Evolutionary conservation across 2,888 invertebrate genomes (phyloP).

Genomic region (Drosophila greeni): DNA sequence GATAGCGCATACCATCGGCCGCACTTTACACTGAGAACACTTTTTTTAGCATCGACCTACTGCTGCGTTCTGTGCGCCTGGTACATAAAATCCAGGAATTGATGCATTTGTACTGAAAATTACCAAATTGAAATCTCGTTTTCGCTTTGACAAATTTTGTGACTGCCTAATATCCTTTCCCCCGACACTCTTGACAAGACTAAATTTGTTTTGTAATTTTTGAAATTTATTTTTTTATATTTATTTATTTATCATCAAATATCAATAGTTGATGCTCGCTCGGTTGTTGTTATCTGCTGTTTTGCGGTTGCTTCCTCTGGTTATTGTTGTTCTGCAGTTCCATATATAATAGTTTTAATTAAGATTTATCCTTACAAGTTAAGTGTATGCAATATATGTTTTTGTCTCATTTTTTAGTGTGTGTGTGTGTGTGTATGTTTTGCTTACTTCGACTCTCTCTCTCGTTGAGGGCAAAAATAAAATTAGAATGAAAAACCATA

Average conservation of each 20-base stretch:
- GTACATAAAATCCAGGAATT: too few species aligned
- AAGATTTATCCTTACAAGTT: constrained; percentile 70
- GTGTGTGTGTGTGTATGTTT: constrained; percentile 2
- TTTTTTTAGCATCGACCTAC: too few species aligned
- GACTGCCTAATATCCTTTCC: too few species aligned
- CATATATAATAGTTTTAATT: constrained; percentile 50
- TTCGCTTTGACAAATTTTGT: too few species aligned
- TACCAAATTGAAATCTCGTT: too few species aligned
- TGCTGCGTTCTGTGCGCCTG: too few species aligned
- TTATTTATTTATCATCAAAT: constrained; percentile 58
- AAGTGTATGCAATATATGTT: constrained; percentile 51
- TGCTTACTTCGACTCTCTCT: constrained; percentile 1
- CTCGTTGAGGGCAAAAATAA: constrained; percentile 19
- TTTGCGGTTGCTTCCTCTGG: constrained; percentile 56
- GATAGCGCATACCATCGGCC: too few species aligned
- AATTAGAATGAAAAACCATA: constrained; percentile 21
- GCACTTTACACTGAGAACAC: too few species aligned
- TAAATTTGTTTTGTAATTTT: constrained; percentile 51
- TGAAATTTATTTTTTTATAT: constrained; percentile 64
- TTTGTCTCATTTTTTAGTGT: constrained; percentile 28
- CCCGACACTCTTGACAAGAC: neutral
- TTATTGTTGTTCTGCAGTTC: constrained; percentile 43
- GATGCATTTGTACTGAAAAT: too few species aligned
- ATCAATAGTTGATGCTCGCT: constrained; percentile 58
- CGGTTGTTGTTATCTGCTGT: constrained; percentile 45